Percentiles rank a stretch among this genome's conserved stretches.
These are phyloP conservation scores for Eudemis profundana DNA, from an alignment of 2,888 invertebrate genomes.

Conservation along the genomic window DNA sequence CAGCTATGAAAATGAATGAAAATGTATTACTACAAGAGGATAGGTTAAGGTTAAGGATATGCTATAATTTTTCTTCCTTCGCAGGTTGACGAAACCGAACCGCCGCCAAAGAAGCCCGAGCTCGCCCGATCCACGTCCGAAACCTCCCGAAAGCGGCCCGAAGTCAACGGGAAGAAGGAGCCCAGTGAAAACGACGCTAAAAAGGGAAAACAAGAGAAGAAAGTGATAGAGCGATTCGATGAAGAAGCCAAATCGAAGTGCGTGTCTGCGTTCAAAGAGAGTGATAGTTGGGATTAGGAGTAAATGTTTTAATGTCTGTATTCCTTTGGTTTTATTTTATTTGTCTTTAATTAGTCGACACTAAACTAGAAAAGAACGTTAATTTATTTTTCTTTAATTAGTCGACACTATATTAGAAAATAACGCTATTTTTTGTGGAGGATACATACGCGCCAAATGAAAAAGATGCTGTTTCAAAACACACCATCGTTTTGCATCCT, in stretches of 20 bases:
- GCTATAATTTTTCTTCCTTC: neutral
- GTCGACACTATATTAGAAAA: too few species aligned
- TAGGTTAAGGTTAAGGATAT: too few species aligned
- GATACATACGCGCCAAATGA: too few species aligned
- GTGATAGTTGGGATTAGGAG: slow-evolving; percentile 42
- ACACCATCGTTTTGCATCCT: too few species aligned
- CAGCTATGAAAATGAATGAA: too few species aligned
- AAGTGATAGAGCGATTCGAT: slow-evolving; percentile 39
- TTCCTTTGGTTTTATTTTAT: slow-evolving; percentile 18
- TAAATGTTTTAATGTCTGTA: slow-evolving; percentile 29
- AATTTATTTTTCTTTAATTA: too few species aligned
- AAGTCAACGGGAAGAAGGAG: slow-evolving; percentile 33
- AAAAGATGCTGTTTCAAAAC: too few species aligned
- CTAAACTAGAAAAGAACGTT: too few species aligned
- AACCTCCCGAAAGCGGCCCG: slow-evolving; percentile 30
- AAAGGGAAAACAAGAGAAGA: slow-evolving; percentile 29
- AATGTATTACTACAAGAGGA: too few species aligned
- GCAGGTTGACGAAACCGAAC: slow-evolving; percentile 40
- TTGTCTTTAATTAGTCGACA: too few species aligned
- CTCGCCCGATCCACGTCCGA: slow-evolving; percentile 5
- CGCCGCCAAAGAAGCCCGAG: slow-evolving; percentile 35
- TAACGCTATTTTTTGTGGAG: too few species aligned
- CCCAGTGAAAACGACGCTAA: slow-evolving; percentile 19
- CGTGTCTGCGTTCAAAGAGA: slow-evolving; percentile 40
- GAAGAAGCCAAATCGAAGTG: slow-evolving; percentile 20